Percentiles rank a stretch among this genome's conserved stretches.
Conservation (phyloP, 1,140 invertebrate genomes). For the Zaprionus lachaisei region DNA sequence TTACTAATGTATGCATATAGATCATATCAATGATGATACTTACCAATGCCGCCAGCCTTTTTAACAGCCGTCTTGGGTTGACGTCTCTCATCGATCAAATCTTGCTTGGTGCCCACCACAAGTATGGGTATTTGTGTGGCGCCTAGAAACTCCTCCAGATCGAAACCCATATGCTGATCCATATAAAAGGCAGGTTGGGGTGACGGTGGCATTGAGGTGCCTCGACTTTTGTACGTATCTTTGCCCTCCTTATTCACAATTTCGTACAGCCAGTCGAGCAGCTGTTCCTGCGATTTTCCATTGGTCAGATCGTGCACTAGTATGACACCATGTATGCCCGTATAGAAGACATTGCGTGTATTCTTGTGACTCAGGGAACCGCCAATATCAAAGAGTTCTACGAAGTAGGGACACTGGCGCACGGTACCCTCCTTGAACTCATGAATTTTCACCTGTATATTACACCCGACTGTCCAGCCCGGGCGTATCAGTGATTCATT, state of each 20-base stretch:
- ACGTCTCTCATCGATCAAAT: slow-evolving; percentile 90
- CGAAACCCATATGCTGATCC: slow-evolving; percentile 89
- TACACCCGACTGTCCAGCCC: slow-evolving; percentile 97
- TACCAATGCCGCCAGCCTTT: slow-evolving; percentile 88
- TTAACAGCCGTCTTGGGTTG: slow-evolving; percentile 87
- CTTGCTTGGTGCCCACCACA: slow-evolving; percentile 96
- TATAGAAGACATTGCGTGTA: slow-evolving; percentile 96
- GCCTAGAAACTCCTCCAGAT: slow-evolving; percentile 96
- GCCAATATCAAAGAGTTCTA: slow-evolving; percentile 98
- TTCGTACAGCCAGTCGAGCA: slow-evolving; percentile 96
- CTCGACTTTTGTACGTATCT: slow-evolving; percentile 73
- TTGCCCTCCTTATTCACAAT: slow-evolving; percentile 92
- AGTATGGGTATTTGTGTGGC: slow-evolving; percentile 94
- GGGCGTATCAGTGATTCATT: slow-evolving; percentile 93
- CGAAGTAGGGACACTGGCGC: slow-evolving; percentile 95
- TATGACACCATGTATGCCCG: slow-evolving; percentile 96
- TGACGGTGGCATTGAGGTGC: slow-evolving; percentile 39
- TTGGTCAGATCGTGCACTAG: slow-evolving; percentile 98
- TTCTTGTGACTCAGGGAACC: slow-evolving; percentile 96
- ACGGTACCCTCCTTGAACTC: slow-evolving; percentile 97
- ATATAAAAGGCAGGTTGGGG: slow-evolving; percentile 41
- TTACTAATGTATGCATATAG: not conserved
- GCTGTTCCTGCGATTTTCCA: slow-evolving; percentile 96
- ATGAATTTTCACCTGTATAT: slow-evolving; percentile 97
- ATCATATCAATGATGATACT: not conserved